Conservation (phyloP, 2,113 vertebrate species). For the Chlamydotis undulata region DNA sequence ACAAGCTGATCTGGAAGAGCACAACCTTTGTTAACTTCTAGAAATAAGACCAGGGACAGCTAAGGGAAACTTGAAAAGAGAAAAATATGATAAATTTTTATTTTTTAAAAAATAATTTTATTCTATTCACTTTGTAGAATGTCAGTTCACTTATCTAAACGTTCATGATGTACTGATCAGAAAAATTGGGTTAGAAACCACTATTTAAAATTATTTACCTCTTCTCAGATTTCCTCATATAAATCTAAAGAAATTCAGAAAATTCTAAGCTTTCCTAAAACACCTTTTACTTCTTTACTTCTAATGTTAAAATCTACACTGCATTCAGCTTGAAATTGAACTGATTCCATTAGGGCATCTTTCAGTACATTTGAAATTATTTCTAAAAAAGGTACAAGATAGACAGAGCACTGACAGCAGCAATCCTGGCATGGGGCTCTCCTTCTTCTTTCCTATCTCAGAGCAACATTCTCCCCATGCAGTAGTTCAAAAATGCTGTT, state of each 20-base stretch:
- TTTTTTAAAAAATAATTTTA: neutral
- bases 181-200: neutral
- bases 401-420: neutral
- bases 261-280: neutral
- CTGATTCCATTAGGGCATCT: neutral
- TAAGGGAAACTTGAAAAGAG: neutral
- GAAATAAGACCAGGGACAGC: neutral
- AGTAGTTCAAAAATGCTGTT: neutral
- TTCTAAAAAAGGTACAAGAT: neutral
- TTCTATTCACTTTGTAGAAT: neutral
- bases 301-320: neutral
- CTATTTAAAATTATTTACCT: neutral
- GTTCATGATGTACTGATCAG: neutral
- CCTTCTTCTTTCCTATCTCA: neutral
- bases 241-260: neutral
- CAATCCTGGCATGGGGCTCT: neutral
- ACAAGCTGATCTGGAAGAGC: neutral
- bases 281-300: neutral
- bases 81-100: neutral
- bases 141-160: neutral
- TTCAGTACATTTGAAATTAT: neutral
- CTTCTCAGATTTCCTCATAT: neutral
- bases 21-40: neutral
- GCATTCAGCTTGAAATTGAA: neutral
- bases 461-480: neutral